These are phyloP conservation scores for Oostethus manadensis DNA, from an alignment of 2,113 vertebrate species.

Conservation along the genomic window DNA sequence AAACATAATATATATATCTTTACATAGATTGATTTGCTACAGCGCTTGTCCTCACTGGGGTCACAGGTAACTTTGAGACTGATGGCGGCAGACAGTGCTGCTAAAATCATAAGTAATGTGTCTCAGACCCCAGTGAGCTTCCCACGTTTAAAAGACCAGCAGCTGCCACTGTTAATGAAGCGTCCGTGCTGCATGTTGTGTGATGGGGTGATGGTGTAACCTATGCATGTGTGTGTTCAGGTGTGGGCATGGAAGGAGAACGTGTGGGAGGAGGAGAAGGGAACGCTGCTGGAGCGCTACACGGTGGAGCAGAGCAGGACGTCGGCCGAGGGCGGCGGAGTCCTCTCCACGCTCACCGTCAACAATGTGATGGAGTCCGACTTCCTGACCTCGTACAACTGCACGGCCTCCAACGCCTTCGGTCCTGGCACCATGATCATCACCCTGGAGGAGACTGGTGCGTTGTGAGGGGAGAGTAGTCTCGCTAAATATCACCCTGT, in stretches of 20 bases:
- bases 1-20: too few species aligned
- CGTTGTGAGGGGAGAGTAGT: neutral
- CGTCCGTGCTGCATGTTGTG: neutral
- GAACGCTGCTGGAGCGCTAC: slow-evolving; percentile 83
- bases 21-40: too few species aligned
- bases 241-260: slow-evolving; percentile 98
- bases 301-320: slow-evolving; percentile 86
- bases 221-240: slow-evolving; percentile 53
- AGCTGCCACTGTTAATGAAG: neutral
- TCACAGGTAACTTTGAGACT: too few species aligned
- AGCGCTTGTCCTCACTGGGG: too few species aligned
- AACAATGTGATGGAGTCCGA: slow-evolving; percentile 90
- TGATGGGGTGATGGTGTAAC: neutral
- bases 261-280: slow-evolving; percentile 84
- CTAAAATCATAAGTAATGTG: too few species aligned
- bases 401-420: slow-evolving; percentile 92
- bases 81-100: too few species aligned
- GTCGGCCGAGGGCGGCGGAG: slow-evolving; percentile 70
- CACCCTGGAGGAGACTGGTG: slow-evolving; percentile 83
- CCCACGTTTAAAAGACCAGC: too few species aligned
- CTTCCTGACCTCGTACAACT: slow-evolving; percentile 95
- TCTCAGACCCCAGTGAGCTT: too few species aligned
- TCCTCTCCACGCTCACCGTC: slow-evolving; percentile 92
- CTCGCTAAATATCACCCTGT: neutral
- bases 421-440: slow-evolving; percentile 93